Evolutionary conservation across 2,113 vertebrate genomes (phyloP).

Genomic region (Halichoeres trimaculatus): DNA sequence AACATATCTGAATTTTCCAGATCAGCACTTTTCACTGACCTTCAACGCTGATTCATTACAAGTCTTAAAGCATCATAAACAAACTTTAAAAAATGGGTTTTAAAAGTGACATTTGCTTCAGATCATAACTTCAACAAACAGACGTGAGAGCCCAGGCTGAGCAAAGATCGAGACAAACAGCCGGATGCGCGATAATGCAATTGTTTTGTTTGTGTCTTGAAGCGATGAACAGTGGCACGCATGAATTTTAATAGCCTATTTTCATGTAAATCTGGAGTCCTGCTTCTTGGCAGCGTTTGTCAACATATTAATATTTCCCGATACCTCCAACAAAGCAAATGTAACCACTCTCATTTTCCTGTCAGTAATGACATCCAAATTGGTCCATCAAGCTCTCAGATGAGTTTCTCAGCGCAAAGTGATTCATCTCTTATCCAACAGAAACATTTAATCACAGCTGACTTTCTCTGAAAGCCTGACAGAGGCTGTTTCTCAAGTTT

Average conservation of each 20-base stretch:
- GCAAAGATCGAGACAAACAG: constrained; percentile 62
- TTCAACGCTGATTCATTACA: constrained; percentile 17
- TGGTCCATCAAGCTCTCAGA: constrained; percentile 34
- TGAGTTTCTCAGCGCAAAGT: constrained; percentile 22
- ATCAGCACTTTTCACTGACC: constrained; percentile 25
- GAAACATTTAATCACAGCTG: constrained; percentile 10
- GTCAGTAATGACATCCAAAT: constrained; percentile 44
- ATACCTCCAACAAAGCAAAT: constrained; percentile 40
- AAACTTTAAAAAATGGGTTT: constrained; percentile 45
- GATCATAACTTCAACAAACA: constrained; percentile 66
- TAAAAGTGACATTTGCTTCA: constrained; percentile 37
- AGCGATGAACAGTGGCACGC: constrained; percentile 54
- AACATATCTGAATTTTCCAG: constrained; percentile 23
- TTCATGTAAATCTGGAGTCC: constrained; percentile 74
- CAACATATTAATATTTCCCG: constrained; percentile 66
- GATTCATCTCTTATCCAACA: constrained; percentile 23
- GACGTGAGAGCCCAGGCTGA: constrained; percentile 42
- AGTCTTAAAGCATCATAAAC: constrained; percentile 29
- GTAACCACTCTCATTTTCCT: constrained; percentile 49
- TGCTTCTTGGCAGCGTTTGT: constrained; percentile 64
- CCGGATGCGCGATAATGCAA: constrained; percentile 57
- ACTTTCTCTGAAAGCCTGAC: constrained; percentile 1
- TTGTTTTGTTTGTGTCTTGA: constrained; percentile 72
- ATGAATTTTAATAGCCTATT: constrained; percentile 76
- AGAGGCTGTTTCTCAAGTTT: background rate